These are phyloP conservation scores for Molanna angustata DNA, from an alignment of 2,888 invertebrate genomes.

Conservation along the genomic window DNA sequence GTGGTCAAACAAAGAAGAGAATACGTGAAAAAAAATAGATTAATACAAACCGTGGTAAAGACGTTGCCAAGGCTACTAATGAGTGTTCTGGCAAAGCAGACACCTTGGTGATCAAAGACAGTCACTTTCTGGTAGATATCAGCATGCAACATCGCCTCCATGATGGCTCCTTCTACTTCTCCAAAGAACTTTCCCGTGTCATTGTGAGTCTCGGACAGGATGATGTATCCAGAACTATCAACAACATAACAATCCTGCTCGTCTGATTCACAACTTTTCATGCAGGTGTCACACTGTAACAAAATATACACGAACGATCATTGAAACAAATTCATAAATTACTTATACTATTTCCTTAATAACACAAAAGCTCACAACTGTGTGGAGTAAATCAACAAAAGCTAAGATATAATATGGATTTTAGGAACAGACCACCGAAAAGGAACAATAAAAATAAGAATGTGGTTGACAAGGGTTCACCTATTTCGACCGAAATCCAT, in stretches of 20 bases:
- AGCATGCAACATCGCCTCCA: constrained; percentile 70
- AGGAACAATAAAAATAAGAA: no score
- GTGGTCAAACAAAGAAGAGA: no score
- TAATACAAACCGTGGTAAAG: constrained; percentile 40
- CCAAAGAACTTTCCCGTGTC: constrained; percentile 86
- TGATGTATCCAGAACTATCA: constrained; percentile 87
- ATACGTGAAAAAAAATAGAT: neutral
- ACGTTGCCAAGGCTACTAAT: constrained; percentile 40
- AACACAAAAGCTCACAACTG: no score
- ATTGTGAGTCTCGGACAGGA: constrained; percentile 64
- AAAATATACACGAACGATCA: no score
- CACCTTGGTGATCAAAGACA: constrained; percentile 83
- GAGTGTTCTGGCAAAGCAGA: constrained; percentile 57
- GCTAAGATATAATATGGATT: no score
- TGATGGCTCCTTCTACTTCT: constrained; percentile 71
- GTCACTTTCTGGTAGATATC: constrained; percentile 71
- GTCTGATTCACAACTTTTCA: constrained; percentile 58
- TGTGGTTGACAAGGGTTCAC: no score
- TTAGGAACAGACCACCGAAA: no score
- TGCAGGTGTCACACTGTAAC: constrained; percentile 50
- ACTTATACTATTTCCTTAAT: no score
- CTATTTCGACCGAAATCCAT: no score
- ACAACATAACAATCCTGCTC: constrained; percentile 81
- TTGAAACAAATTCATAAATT: no score
- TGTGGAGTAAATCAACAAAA: no score